Conservation (phyloP, 92 coral and sea anemone species). For the Phenganax marumi region DNA sequence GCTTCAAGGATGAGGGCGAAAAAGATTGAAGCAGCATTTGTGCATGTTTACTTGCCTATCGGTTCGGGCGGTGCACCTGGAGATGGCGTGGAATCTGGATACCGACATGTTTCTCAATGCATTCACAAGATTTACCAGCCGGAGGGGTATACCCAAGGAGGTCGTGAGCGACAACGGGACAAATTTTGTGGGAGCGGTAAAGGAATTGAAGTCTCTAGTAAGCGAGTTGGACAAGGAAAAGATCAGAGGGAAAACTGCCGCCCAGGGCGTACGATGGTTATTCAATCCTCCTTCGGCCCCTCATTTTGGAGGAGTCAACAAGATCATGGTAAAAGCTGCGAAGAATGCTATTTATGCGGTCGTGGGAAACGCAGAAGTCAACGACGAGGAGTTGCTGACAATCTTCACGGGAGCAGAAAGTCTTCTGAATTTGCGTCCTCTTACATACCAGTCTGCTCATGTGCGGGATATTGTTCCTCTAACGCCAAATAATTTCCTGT, state of each 20-base stretch:
- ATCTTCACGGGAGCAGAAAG: too few species aligned
- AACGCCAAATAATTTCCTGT: neutral
- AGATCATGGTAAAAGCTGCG: too few species aligned
- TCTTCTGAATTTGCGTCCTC: neutral
- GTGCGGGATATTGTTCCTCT: neutral
- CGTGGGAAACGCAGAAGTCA: too few species aligned
- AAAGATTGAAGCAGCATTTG: slow-evolving; percentile 57
- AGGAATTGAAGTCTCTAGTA: neutral
- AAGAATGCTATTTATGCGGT: too few species aligned
- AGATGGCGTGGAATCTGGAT: slow-evolving; percentile 61
- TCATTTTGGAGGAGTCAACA: neutral
- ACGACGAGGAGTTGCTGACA: too few species aligned
- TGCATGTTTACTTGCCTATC: slow-evolving; percentile 64
- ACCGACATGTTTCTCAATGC: slow-evolving; percentile 67
- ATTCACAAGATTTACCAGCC: slow-evolving; percentile 54
- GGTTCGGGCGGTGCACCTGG: slow-evolving; percentile 67
- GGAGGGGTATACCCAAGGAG: slow-evolving; percentile 53
- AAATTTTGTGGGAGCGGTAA: neutral
- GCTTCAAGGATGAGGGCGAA: slow-evolving; percentile 60
- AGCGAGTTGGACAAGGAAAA: neutral
- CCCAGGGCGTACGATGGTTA: neutral
- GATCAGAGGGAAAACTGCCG: neutral
- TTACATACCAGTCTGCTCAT: neutral
- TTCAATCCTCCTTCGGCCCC: neutral
- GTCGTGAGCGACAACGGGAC: slow-evolving; percentile 1